Percentiles rank a stretch among this genome's conserved stretches.
These are phyloP conservation scores for Hydropotes inermis DNA, from an alignment of 2,113 vertebrate species.

Conservation along the genomic window DNA sequence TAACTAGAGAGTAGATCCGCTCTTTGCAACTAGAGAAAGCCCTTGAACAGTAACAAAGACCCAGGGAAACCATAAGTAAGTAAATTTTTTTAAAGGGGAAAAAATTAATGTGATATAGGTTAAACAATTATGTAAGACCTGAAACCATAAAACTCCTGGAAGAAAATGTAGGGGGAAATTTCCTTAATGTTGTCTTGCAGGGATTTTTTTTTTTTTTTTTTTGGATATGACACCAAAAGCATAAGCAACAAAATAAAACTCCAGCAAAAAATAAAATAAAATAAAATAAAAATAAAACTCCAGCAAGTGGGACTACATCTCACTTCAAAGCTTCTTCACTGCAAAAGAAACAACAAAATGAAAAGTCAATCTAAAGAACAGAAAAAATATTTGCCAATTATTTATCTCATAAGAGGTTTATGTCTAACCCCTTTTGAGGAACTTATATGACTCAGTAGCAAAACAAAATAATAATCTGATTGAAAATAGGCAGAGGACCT, in stretches of 20 bases:
- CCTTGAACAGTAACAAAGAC: background rate
- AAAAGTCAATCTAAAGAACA: background rate
- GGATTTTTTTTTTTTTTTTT: no score
- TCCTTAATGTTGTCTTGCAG: background rate
- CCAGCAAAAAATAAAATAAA: no score
- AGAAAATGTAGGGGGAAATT: background rate
- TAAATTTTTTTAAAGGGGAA: background rate
- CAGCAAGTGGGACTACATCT: background rate
- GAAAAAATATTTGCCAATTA: background rate
- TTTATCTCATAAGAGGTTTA: background rate
- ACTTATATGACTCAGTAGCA: background rate
- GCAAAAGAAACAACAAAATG: background rate
- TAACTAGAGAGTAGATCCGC: background rate
- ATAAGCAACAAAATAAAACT: background rate
- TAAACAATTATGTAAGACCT: background rate
- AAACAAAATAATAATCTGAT: background rate
- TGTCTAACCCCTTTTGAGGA: background rate
- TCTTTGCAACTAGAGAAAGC: background rate
- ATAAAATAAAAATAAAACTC: background rate
- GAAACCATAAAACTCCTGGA: background rate
- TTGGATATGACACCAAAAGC: background rate
- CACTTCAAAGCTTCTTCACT: background rate
- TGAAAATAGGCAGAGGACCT: background rate
- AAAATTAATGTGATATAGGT: background rate
- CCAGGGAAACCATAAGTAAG: background rate